Percentiles rank a stretch among this genome's conserved stretches.
phyloP scores from a whole-genome alignment of 1,140 invertebrate genomes.

The Daktulosphaira vitifoliae region DNA sequence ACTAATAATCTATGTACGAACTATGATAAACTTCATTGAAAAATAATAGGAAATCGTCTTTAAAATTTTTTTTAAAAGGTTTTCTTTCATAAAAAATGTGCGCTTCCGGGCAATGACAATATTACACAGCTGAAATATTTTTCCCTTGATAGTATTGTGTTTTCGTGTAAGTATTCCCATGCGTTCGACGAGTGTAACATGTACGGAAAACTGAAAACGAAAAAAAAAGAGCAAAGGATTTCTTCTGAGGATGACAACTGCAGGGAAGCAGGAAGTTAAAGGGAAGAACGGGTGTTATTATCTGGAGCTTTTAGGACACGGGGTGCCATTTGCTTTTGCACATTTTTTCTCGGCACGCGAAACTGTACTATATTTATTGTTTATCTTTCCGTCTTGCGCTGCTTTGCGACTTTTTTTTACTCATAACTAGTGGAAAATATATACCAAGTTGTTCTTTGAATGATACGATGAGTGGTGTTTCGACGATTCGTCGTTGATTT shows the following conservation, averaged over 20 bases:
- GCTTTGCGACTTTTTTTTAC: slow-evolving; percentile 15
- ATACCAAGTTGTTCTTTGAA: slow-evolving; percentile 17
- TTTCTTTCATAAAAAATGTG: background rate
- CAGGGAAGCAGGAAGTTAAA: no score
- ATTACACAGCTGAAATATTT: background rate
- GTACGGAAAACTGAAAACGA: no score
- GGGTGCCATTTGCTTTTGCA: background rate
- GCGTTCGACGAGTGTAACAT: no score
- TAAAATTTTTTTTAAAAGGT: background rate
- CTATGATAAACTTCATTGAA: no score
- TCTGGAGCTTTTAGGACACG: background rate
- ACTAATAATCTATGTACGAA: no score
- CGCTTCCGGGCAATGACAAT: background rate
- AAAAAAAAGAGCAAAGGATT: slow-evolving; percentile 14
- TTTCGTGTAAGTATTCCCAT: background rate
- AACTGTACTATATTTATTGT: slow-evolving; percentile 4
- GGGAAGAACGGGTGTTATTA: background rate
- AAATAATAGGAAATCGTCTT: no score
- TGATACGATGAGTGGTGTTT: slow-evolving; percentile 10
- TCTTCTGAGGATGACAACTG: no score
- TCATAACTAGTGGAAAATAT: slow-evolving; percentile 5
- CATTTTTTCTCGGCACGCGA: background rate
- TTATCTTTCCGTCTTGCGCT: background rate
- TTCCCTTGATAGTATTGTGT: background rate
- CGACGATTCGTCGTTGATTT: slow-evolving; percentile 2